Conservation (phyloP, 2,113 vertebrate genomes). For the Rhynchomys soricoides region DNA sequence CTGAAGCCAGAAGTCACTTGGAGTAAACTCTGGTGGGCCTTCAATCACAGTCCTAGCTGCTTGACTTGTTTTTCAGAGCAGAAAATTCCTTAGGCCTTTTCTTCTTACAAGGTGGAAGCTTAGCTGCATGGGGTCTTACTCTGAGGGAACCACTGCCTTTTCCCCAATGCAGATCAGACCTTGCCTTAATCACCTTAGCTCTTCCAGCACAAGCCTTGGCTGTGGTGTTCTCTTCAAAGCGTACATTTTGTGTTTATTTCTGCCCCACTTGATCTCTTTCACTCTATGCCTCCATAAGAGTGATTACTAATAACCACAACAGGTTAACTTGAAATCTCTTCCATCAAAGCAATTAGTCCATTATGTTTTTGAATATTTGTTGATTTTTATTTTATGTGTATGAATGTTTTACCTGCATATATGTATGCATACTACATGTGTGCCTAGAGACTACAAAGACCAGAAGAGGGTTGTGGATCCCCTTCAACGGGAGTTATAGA, state of each 20-base stretch:
- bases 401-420: neutral
- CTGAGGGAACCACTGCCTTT: neutral
- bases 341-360: neutral
- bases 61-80: neutral
- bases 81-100: neutral
- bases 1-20: neutral
- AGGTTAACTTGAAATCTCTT: neutral
- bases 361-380: neutral
- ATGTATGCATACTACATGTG: neutral
- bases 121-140: neutral
- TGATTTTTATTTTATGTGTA: neutral
- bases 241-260: neutral
- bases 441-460: neutral
- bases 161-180: neutral
- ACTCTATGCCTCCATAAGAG: neutral
- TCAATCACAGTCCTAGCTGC: neutral
- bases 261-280: neutral
- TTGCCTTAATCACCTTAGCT: neutral
- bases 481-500: neutral
- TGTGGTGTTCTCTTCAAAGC: neutral
- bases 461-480: neutral
- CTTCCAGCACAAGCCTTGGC: neutral
- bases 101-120: neutral
- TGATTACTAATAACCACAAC: neutral
- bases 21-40: neutral